phyloP scores from a whole-genome alignment of 2,888 invertebrate genomes.

The Rutpela maculata region DNA sequence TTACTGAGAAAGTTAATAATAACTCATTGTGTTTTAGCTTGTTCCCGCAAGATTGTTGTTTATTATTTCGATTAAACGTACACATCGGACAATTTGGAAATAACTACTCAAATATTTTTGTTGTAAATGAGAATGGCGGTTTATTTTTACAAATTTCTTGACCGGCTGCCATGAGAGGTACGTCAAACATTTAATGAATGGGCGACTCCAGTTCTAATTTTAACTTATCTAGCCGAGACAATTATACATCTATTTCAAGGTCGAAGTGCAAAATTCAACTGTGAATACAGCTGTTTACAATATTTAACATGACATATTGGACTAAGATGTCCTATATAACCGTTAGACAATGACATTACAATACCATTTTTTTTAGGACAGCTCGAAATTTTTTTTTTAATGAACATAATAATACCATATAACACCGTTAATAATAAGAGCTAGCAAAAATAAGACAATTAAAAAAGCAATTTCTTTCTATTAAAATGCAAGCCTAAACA shows the following conservation, averaged over 20 bases:
- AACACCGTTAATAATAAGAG: too few relatives aligned
- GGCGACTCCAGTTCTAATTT: constrained; percentile 16
- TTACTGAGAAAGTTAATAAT: constrained; percentile 25
- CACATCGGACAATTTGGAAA: not conserved
- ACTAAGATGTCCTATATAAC: too few relatives aligned
- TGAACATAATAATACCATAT: too few relatives aligned
- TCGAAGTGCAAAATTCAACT: not conserved
- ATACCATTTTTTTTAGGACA: too few relatives aligned
- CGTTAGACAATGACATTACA: too few relatives aligned
- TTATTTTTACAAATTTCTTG: constrained; percentile 33
- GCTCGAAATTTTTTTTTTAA: too few relatives aligned
- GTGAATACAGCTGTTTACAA: too few relatives aligned
- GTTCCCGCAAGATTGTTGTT: not conserved
- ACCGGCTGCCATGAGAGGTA: constrained; percentile 29
- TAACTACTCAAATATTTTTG: constrained; percentile 1
- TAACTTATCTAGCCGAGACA: not conserved
- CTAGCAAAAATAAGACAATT: too few relatives aligned
- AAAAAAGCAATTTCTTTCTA: too few relatives aligned
- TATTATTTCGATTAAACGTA: not conserved
- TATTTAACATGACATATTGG: too few relatives aligned
- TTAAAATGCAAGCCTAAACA: too few relatives aligned
- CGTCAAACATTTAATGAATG: constrained; percentile 33
- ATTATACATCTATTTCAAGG: constrained; percentile 12
- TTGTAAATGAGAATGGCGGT: constrained; percentile 9
- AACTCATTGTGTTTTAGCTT: constrained; percentile 21